Evolutionary conservation across 1,140 invertebrate species (phyloP), one percentile per base, ranked within the genome.

Genomic region (Diploscapter pachys): DNA sequence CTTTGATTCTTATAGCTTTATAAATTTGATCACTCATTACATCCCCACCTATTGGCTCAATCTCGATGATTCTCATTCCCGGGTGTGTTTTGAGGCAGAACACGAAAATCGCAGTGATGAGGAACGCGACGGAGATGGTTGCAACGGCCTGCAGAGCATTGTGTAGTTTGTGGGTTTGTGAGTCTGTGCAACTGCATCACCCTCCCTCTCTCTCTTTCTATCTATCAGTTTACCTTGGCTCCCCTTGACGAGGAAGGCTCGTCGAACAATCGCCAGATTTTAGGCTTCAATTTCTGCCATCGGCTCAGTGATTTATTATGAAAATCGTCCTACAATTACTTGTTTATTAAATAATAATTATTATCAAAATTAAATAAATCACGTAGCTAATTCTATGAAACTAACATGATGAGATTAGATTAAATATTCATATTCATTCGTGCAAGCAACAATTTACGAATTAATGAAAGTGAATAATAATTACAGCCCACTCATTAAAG

Each of bases 81-180:
- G 93, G 92, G 86, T 95, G 92, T 1, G 94, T 96, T 88, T 97
- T 97, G 82, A 96, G 88, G 87, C 94, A 96, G 87, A 97, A 97
- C 67, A 92, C 94, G 86, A 99, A 88, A 85, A 99, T 98, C 66
- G 95, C 98, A 75, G 97, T 91, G 88, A 95, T 95, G 85, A 99
- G 98, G 89, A 98, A 98, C 89, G 96, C 94, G 77, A 99, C 93
- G 75, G 95, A 98, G 85, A 97, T 90, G 63, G 96, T 91, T 64
- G 94, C 95, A 86, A 98, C 93, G 81, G 96, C 91, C 94, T 98
- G 90, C 71, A 91, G 91, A 50, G 5, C 50, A 56, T 13, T 4
- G 9, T 77, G 13, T 11, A 56, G 57, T 69, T 48, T 6, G n/a
- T 13, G 6, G 50, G 55, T 51, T 50, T 11, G 48, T 68, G 1